phyloP scores from a whole-genome alignment of 64 coral and sea anemone genomes.

The Pocillopora verrucosa region DNA sequence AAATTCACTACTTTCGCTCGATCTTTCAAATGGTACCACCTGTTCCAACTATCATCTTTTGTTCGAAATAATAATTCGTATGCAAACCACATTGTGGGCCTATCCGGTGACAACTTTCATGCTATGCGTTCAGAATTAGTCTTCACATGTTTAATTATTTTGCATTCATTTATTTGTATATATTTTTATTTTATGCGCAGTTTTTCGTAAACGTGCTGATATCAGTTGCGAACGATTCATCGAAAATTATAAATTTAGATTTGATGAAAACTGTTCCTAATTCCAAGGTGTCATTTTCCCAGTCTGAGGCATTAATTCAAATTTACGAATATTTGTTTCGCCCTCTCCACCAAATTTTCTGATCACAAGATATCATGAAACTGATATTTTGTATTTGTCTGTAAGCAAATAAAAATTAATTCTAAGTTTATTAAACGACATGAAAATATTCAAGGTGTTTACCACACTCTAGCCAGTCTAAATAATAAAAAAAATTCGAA shows the following conservation, averaged over 20 bases:
- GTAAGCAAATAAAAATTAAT: neutral
- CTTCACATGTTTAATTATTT: neutral
- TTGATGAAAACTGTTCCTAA: neutral
- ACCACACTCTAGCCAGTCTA: neutral
- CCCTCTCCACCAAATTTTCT: too few relatives aligned
- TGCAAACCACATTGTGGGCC: neutral
- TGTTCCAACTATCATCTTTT: neutral
- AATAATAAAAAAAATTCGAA: neutral
- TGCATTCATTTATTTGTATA: neutral
- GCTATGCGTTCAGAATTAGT: neutral
- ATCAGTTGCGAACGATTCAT: neutral
- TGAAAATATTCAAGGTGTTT: neutral
- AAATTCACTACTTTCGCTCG: neutral
- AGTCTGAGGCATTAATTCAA: neutral
- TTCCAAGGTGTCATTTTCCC: neutral
- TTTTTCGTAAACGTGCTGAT: neutral
- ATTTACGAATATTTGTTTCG: neutral
- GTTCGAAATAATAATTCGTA: neutral
- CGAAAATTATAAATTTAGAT: constrained; percentile 18
- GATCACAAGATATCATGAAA: neutral
- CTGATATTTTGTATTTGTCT: neutral
- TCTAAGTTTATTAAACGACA: neutral
- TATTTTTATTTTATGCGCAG: neutral
- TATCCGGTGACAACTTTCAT: neutral
- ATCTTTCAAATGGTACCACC: constrained; percentile 5